Conservation (phyloP, 2,888 invertebrate genomes). For the Anoplius nigerrimus region DNA sequence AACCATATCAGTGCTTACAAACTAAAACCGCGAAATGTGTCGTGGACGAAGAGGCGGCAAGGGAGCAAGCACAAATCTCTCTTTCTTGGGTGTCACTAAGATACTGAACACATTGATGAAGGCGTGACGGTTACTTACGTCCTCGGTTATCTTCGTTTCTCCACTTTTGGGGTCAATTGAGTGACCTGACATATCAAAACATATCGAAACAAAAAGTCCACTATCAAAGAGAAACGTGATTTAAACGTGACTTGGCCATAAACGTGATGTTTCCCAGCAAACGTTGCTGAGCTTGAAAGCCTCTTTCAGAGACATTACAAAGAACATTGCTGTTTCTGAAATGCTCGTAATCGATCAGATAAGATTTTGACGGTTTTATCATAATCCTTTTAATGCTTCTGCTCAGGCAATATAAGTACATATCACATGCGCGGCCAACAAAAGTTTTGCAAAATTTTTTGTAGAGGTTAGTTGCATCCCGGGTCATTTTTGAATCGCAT, state of each 20-base stretch:
- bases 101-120: constrained; percentile 59
- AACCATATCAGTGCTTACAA: constrained; percentile 15
- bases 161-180: constrained; percentile 67
- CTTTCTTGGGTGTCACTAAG: constrained; percentile 30
- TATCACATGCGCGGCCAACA: no score
- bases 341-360: no score
- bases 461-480: no score
- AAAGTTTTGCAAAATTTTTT: no score
- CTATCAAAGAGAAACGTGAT: constrained; percentile 68
- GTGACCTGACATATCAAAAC: constrained; percentile 71
- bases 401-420: no score
- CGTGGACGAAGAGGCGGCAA: background rate
- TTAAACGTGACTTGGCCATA: constrained; percentile 68
- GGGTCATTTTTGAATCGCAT: no score
- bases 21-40: background rate
- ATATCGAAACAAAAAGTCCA: constrained; percentile 54
- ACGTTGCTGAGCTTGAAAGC: no score
- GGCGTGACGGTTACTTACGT: constrained; percentile 68
- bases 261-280: constrained; percentile 42
- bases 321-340: no score
- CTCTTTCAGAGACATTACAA: no score
- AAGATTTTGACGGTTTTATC: no score
- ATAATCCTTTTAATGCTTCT: no score
- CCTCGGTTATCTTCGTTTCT: constrained; percentile 68
- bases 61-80: constrained; percentile 22